Evolutionary conservation across 2,113 vertebrate genomes (phyloP).

Genomic region (Merops nubicus): DNA sequence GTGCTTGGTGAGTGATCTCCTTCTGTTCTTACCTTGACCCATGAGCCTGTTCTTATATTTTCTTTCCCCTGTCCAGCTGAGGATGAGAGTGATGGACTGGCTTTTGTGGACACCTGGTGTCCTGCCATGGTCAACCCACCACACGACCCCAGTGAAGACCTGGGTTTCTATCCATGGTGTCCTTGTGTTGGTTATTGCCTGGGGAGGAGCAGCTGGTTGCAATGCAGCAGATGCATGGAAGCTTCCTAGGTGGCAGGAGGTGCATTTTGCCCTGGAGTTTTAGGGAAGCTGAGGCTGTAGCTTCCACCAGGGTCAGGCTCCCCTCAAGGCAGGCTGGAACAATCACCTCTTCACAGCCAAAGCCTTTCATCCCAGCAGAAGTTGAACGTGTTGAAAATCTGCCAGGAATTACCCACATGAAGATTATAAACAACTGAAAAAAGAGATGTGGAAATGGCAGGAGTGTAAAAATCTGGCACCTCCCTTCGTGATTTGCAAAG

Average conservation of each 20-base stretch:
- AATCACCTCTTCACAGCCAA: background rate
- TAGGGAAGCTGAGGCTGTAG: background rate
- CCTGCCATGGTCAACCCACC: background rate
- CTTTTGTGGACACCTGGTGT: background rate
- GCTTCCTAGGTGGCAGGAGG: background rate
- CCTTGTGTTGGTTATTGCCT: fast-evolving
- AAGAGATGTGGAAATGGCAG: background rate
- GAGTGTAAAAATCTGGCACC: background rate
- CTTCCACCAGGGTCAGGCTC: background rate
- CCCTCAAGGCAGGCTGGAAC: background rate
- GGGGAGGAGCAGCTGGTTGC: background rate
- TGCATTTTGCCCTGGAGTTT: background rate
- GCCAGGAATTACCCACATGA: background rate
- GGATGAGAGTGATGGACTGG: background rate
- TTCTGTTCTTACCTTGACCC: background rate
- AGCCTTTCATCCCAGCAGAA: background rate
- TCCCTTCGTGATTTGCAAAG: background rate
- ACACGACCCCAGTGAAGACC: background rate
- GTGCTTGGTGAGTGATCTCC: background rate
- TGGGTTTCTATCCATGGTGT: background rate
- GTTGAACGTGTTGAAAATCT: background rate
- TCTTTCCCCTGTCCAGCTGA: background rate
- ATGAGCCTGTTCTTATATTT: background rate
- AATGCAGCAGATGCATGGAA: background rate
- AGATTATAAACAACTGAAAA: background rate